Evolutionary conservation across 2,888 invertebrate genomes (phyloP).

Genomic region (Scelioninae gen. 2): DNA sequence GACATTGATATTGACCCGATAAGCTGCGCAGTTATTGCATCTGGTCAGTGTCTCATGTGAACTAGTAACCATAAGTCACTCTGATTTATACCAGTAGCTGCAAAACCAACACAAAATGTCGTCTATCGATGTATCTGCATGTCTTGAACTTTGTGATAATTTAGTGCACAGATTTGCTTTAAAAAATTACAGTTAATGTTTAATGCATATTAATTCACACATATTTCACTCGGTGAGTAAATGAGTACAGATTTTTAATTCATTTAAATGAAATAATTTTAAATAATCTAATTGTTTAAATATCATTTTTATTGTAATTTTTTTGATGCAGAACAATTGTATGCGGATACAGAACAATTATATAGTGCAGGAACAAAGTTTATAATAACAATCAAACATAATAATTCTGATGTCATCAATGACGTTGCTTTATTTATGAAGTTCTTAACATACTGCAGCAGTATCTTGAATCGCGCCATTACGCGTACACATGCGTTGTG

Average conservation of each 20-base stretch:
- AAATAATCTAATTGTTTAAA: no score
- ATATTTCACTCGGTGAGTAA: no score
- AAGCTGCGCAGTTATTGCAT: slow-evolving; percentile 31
- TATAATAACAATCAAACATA: slow-evolving; percentile 8
- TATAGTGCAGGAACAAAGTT: no score
- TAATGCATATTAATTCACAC: not conserved
- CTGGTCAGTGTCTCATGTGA: slow-evolving; percentile 42
- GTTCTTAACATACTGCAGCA: slow-evolving; percentile 17
- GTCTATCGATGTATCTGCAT: slow-evolving; percentile 20
- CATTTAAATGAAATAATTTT: no score
- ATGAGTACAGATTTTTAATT: no score
- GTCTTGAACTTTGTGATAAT: slow-evolving; percentile 44
- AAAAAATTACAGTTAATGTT: slow-evolving; percentile 10
- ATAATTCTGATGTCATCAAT: slow-evolving; percentile 29
- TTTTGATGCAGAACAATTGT: no score
- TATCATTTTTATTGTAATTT: no score
- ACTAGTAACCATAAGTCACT: slow-evolving; percentile 50
- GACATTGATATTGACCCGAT: slow-evolving; percentile 55
- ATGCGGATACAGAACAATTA: no score
- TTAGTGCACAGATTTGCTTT: slow-evolving; percentile 16
- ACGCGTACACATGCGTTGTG: slow-evolving; percentile 12
- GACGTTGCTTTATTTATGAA: slow-evolving; percentile 41
- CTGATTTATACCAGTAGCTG: slow-evolving; percentile 49
- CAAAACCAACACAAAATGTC: slow-evolving; percentile 47
- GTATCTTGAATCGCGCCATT: slow-evolving; percentile 24